Evolutionary conservation across 1,140 invertebrate genomes (phyloP), one percentile per base, ranked within the genome.

Genomic region (Plodia interpunctella): DNA sequence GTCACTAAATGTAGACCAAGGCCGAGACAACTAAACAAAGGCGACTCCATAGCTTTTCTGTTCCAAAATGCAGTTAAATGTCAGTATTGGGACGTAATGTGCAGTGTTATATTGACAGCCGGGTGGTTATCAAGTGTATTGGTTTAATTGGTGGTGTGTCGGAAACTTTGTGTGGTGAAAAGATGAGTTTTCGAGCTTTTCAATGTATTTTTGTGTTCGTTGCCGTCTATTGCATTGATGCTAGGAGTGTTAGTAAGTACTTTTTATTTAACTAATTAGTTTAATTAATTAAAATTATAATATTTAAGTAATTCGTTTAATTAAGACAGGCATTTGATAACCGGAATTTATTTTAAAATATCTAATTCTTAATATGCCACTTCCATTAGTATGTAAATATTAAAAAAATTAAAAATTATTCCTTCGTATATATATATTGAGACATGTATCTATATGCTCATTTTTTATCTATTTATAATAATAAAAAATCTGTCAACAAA

Each of bases 201-300:
- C n/a, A 44, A 44, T 44, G 13, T n/a, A 15, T 53, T 25, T 53
- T 2, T 53, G 55, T 63, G 49, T 44, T 59, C 18, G 53, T 70
- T 54, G 50, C 50, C n/a, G 53, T 64, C 49, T 59, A 68, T 25
- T 69, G 55, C 56, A 60, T 68, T 35, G 68, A 55, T 62, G 59
- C 63, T 9, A 62, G 74, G 53, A 76, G 56, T 70, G 52, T 76
- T 49, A 18, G 64, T 57, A 25, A 57, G 55, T 49, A 49, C 15
- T 35, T 35, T 32, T 25, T 20, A 1, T 21, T 53, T 25, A n/a
- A n/a, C 25, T 53, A 15, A 21, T 51, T 51, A 28, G 5, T 28
- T n/a, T 53, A 15, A 44, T 44, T 44, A 3, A 25, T 25, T 25
- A 3, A n/a, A n/a, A n/a, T n/a, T n/a, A n/a, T n/a, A n/a, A n/a